Percentiles rank a stretch among this genome's conserved stretches.
These are phyloP conservation scores for Poeciliopsis paucimaculata DNA, from an alignment of 2,797 vertebrate genomes.

Conservation along the genomic window DNA sequence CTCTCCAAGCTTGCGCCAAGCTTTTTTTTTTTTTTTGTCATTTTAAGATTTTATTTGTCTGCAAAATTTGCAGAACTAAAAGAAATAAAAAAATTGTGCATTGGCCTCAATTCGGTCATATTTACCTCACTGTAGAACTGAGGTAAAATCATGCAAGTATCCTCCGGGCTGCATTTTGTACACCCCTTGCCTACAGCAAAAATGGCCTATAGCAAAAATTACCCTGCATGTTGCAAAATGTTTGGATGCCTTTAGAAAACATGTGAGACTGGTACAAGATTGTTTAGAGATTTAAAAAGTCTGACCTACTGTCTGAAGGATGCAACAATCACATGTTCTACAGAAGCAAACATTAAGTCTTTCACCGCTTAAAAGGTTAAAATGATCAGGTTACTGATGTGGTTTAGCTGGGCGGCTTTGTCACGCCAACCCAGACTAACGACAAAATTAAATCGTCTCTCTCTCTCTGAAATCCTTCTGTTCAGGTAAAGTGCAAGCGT, in stretches of 20 bases:
- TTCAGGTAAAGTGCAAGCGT: constrained; percentile 14
- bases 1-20: too few species aligned
- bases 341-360: not conserved
- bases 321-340: not conserved
- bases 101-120: too few species aligned
- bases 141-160: too few species aligned
- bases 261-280: not conserved
- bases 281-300: not conserved
- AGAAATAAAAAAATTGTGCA: too few species aligned
- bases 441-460: constrained; percentile 19
- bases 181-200: too few species aligned
- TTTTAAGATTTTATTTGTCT: too few species aligned
- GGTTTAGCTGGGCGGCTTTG: not conserved
- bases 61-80: too few species aligned
- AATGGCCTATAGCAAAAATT: too few species aligned
- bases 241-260: not conserved
- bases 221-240: too few species aligned
- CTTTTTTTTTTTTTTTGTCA: too few species aligned
- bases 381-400: not conserved
- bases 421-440: constrained; percentile 15
- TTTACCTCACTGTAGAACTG: too few species aligned
- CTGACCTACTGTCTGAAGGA: not conserved
- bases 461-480: constrained; percentile 6
- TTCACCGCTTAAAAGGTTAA: not conserved
- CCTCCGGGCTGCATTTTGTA: too few species aligned